A percentile compares a stretch with the other conserved stretches of the same genome.
Evolutionary conservation across 2,797 vertebrate species (phyloP).

Genomic region (Poliocrania exsul): DNA sequence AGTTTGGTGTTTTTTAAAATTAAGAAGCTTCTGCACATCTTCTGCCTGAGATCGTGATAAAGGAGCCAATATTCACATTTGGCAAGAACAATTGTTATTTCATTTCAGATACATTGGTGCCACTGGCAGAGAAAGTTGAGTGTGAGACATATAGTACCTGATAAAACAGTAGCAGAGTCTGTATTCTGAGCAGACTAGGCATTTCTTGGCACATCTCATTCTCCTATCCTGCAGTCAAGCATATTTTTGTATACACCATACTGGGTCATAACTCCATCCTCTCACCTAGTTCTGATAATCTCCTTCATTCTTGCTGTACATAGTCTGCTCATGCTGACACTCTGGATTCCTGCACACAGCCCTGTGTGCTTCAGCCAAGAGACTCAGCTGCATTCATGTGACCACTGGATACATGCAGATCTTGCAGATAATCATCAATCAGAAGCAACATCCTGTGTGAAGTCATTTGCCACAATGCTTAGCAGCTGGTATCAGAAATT

Average conservation of each 20-base stretch:
- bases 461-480: not conserved
- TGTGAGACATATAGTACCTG: not conserved
- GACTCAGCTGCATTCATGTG: not conserved
- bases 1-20: not conserved
- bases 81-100: not conserved
- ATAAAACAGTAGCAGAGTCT: not conserved
- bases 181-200: not conserved
- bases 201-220: not conserved
- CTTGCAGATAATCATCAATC: not conserved
- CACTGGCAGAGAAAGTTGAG: not conserved
- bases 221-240: not conserved
- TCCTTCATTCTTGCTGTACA: not conserved
- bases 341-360: accelerated
- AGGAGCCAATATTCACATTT: not conserved
- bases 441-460: not conserved
- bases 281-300: not conserved
- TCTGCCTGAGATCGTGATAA: not conserved
- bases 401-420: not conserved
- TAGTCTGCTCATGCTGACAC: accelerated
- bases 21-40: not conserved
- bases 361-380: accelerated
- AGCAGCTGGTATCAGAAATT: not conserved
- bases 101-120: not conserved
- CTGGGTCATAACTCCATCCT: not conserved
- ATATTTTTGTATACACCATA: not conserved